Evolutionary conservation across 2,113 vertebrate species (phyloP).

Genomic region (Nothobranchius furzeri): DNA sequence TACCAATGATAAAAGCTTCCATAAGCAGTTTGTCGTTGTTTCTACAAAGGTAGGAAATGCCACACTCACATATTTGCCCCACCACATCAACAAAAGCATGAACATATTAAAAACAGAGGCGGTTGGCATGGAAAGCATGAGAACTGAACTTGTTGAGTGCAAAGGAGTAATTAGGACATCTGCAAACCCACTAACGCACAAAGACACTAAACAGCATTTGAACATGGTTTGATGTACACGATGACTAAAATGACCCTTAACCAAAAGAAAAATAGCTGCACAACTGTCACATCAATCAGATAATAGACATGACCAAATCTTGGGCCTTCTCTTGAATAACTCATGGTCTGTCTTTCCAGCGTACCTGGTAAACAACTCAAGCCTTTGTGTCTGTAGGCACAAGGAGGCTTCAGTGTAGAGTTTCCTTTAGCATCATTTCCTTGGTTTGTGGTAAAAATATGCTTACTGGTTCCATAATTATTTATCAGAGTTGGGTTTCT

Average conservation of each 20-base stretch:
- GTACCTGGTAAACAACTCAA: conserved; percentile 3
- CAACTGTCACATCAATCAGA: background rate
- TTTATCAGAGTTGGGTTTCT: background rate
- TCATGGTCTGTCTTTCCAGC: background rate
- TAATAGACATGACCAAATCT: background rate
- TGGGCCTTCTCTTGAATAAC: background rate
- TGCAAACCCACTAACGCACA: too few relatives aligned
- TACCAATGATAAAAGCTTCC: too few relatives aligned
- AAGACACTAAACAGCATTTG: conserved; percentile 20
- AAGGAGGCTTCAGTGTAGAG: background rate
- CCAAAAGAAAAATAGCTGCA: background rate
- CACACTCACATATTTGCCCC: too few relatives aligned
- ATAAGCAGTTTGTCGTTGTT: too few relatives aligned
- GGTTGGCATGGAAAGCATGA: conserved; percentile 24
- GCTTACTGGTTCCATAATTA: background rate
- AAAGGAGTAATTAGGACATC: too few relatives aligned
- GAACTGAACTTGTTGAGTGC: too few relatives aligned
- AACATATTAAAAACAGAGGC: background rate
- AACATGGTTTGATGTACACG: background rate
- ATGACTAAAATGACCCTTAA: background rate
- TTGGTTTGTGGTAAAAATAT: background rate
- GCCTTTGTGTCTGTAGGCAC: conserved; percentile 12
- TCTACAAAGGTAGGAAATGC: too few relatives aligned
- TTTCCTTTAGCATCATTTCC: background rate
- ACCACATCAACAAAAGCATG: too few relatives aligned